Percentiles rank a stretch among this genome's conserved stretches.
Evolutionary conservation across 1,140 invertebrate genomes (phyloP).

Genomic region (Hetaerina americana): DNA sequence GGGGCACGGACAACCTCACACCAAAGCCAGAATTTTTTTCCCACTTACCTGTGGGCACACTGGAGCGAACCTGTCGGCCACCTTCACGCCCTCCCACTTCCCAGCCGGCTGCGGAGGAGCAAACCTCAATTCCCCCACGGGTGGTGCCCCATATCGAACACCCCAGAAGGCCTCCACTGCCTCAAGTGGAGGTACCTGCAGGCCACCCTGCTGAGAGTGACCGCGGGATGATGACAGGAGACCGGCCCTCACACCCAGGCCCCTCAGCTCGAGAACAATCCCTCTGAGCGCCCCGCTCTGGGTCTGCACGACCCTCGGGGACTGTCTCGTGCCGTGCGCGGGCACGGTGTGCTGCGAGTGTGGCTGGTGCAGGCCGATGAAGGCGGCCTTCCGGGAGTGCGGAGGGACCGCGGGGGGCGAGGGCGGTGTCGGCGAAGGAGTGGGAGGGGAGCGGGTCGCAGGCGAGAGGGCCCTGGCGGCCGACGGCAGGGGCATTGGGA

Average conservation of each 20-base stretch:
- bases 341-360: background rate
- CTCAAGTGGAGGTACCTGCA: constrained; percentile 66
- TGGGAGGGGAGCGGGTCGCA: background rate
- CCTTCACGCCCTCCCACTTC: constrained; percentile 80
- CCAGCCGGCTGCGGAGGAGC: constrained; percentile 88
- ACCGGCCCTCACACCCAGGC: background rate
- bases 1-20: no score
- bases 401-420: background rate
- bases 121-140: constrained; percentile 75
- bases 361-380: background rate
- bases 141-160: constrained; percentile 88
- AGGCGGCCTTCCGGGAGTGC: background rate
- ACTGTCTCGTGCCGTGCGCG: no score
- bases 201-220: background rate
- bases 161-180: constrained; percentile 88
- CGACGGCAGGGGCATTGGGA: background rate
- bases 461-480: background rate
- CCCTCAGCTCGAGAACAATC: constrained; percentile 47
- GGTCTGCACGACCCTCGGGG: constrained; percentile 58
- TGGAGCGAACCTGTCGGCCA: constrained; percentile 71
- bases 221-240: background rate
- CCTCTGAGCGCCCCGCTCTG: constrained; percentile 83
- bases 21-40: no score
- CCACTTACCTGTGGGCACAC: constrained; percentile 78
- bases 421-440: background rate